Conservation (phyloP, 92 coral and sea anemone genomes). For the Zoanthus sociatus region DNA sequence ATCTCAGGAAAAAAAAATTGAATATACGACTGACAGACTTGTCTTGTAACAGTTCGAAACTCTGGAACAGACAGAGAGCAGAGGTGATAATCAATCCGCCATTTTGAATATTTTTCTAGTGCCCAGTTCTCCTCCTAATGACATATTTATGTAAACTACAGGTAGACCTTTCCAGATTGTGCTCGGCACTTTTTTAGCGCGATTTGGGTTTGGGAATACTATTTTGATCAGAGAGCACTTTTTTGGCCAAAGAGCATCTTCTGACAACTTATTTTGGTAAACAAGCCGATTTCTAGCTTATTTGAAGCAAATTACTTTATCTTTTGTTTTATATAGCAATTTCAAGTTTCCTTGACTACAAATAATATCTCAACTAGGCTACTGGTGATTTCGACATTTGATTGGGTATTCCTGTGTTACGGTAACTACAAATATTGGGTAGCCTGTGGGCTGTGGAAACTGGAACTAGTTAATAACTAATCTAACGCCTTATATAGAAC, state of each 20-base stretch:
- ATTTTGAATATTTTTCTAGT: too few relatives aligned
- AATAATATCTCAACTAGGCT: slow-evolving; percentile 41
- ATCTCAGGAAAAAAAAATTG: too few relatives aligned
- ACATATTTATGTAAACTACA: not conserved
- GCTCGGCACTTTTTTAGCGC: too few relatives aligned
- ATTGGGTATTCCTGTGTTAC: slow-evolving; percentile 40
- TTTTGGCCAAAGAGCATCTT: not conserved
- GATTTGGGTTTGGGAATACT: too few relatives aligned
- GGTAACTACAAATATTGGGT: slow-evolving; percentile 20
- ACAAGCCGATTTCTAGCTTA: too few relatives aligned
- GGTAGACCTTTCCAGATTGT: too few relatives aligned
- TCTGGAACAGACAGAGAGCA: too few relatives aligned
- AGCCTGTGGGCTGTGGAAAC: slow-evolving; percentile 48
- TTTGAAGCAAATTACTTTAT: slow-evolving; percentile 57
- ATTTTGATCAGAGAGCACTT: too few relatives aligned
- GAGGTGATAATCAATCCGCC: too few relatives aligned
- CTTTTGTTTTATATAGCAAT: slow-evolving; percentile 52
- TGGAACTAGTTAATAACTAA: slow-evolving; percentile 35
- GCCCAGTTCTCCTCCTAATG: not conserved
- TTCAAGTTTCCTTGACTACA: slow-evolving; percentile 56
- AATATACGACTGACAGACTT: too few relatives aligned
- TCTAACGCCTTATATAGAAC: slow-evolving; percentile 32
- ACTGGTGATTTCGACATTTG: slow-evolving; percentile 49
- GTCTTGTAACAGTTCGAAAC: too few relatives aligned
- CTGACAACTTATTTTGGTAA: slow-evolving; percentile 29